Evolutionary conservation across 2,888 invertebrate genomes (phyloP).

Genomic region (Timandra comae): DNA sequence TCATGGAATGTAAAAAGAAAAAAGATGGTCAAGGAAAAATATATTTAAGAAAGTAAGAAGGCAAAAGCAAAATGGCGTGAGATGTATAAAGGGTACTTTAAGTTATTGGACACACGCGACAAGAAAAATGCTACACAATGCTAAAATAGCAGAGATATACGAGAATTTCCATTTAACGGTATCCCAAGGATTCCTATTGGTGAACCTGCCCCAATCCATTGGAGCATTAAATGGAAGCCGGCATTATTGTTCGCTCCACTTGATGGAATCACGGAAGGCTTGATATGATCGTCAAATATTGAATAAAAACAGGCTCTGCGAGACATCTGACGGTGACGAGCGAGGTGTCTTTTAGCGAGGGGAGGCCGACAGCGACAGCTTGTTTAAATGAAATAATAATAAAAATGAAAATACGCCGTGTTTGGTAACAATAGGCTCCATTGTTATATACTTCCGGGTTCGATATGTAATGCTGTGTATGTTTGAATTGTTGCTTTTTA

Average conservation of each 20-base stretch:
- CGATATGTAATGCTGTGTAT: too few relatives aligned
- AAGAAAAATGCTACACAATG: neutral
- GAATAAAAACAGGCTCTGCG: constrained; percentile 25
- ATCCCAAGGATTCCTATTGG: constrained; percentile 37
- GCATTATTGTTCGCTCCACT: constrained; percentile 54
- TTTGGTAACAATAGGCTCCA: neutral
- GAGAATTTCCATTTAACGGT: constrained; percentile 44
- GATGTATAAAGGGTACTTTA: too few relatives aligned
- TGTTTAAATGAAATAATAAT: neutral
- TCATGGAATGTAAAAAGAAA: too few relatives aligned
- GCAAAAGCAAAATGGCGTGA: too few relatives aligned
- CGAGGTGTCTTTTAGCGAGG: constrained; percentile 3
- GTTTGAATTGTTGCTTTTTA: too few relatives aligned
- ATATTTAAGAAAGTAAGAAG: too few relatives aligned
- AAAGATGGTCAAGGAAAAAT: too few relatives aligned
- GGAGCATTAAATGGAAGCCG: constrained; percentile 56
- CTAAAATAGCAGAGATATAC: constrained; percentile 26
- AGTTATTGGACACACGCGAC: too few relatives aligned
- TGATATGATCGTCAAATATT: constrained; percentile 53
- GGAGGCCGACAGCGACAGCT: neutral
- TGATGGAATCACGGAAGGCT: constrained; percentile 33
- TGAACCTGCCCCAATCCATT: constrained; percentile 40
- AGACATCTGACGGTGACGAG: constrained; percentile 7
- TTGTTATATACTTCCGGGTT: too few relatives aligned
- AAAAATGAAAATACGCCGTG: constrained; percentile 6